A percentile compares a stretch with the other conserved stretches of the same genome.
Conservation (phyloP, 1,140 invertebrate genomes). For the Lysiphlebus fabarum region DNA sequence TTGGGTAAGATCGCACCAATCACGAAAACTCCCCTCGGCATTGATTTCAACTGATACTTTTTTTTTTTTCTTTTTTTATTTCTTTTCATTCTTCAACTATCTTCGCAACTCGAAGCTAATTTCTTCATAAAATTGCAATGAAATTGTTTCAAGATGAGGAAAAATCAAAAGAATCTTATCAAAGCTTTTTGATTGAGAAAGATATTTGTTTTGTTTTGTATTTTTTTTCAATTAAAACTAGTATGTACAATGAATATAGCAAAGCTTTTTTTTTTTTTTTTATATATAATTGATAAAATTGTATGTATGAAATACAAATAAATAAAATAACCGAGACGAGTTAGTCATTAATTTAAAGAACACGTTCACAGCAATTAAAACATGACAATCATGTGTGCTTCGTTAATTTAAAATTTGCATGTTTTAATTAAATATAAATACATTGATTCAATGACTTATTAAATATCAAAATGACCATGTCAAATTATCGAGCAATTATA, state of each 20-base stretch:
- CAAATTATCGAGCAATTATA: no score
- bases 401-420: conserved; percentile 11
- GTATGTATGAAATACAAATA: no score
- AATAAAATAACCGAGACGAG: not conserved
- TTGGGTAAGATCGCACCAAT: conserved; percentile 20
- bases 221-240: no score
- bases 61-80: conserved; percentile 11
- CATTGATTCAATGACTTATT: conserved; percentile 10
- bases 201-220: no score
- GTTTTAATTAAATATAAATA: conserved; percentile 1
- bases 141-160: no score
- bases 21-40: conserved; percentile 25
- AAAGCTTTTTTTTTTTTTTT: no score
- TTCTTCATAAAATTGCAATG: not conserved
- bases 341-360: conserved; percentile 13
- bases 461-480: not conserved
- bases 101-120: conserved; percentile 2
- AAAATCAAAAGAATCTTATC: no score
- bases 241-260: no score
- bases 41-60: conserved; percentile 42
- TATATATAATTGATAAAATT: no score
- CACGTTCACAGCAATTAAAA: conserved; percentile 15
- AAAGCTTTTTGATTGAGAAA: no score
- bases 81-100: conserved; percentile 16
- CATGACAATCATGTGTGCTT: conserved; percentile 12